These are phyloP conservation scores for Patella ulyssiponensis DNA, from an alignment of 2,888 invertebrate genomes.

Conservation along the genomic window DNA sequence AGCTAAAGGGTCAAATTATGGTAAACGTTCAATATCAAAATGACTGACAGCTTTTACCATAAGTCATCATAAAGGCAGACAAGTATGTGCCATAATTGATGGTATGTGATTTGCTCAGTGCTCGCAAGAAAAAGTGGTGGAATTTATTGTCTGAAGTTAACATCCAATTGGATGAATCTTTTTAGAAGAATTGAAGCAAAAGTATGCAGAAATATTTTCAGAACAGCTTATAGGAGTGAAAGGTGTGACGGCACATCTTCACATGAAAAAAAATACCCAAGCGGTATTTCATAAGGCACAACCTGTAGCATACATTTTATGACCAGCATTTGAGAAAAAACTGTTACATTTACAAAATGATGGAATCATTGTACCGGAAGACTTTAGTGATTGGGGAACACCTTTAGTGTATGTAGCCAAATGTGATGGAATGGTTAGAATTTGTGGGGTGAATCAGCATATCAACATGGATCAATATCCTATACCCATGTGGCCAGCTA, in stretches of 20 bases:
- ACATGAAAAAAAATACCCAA: constrained; percentile 5
- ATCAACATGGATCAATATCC: constrained; percentile 38
- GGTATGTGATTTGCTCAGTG: not conserved
- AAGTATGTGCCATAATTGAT: not conserved
- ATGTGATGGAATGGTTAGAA: constrained; percentile 26
- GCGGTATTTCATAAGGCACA: constrained; percentile 16
- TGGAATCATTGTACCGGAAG: constrained; percentile 27
- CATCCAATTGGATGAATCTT: not conserved
- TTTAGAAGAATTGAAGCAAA: not conserved
- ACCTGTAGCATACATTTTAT: constrained; percentile 17
- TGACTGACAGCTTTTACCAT: too few relatives aligned
- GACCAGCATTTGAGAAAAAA: constrained; percentile 9
- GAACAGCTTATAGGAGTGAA: not conserved
- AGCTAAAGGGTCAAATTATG: not conserved
- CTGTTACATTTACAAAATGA: constrained; percentile 13
- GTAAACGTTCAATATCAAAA: not conserved
- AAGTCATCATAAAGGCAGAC: too few relatives aligned
- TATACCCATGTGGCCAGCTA: too few relatives aligned
- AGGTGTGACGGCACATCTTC: not conserved
- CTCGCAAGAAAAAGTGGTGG: not conserved
- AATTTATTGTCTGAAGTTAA: not conserved
- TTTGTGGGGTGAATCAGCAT: constrained; percentile 38
- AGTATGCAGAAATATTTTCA: not conserved
- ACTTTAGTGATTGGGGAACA: constrained; percentile 35
- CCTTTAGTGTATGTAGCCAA: constrained; percentile 33